Conservation (phyloP, 2,113 vertebrate genomes). For the Plecturocebus donacophilus region DNA sequence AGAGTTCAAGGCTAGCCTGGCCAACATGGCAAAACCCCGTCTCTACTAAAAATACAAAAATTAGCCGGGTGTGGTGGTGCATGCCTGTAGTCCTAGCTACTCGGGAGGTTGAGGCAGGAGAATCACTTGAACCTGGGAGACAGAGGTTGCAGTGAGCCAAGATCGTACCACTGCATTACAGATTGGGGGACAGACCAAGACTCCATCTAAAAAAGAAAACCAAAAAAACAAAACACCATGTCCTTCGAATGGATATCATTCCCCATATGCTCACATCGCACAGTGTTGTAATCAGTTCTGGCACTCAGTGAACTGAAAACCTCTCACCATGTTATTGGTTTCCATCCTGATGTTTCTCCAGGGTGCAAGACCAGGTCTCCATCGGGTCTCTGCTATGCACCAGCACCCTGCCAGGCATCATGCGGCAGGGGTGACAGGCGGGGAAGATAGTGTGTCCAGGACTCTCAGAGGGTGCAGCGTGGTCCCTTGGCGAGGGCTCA, state of each 20-base stretch:
- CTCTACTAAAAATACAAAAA: no score
- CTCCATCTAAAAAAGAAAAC: no score
- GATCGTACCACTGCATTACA: no score
- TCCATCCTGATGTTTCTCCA: not conserved
- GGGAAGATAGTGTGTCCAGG: not conserved
- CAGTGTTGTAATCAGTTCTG: not conserved
- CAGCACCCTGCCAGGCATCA: rapidly evolving
- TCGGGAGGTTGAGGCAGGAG: no score
- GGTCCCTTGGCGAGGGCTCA: not conserved
- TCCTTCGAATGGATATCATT: not conserved
- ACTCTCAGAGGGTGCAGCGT: not conserved
- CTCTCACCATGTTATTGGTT: not conserved
- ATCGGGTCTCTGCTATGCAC: not conserved
- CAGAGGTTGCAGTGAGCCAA: no score
- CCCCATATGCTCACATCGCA: not conserved
- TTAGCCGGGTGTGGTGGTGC: no score
- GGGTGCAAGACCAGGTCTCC: not conserved
- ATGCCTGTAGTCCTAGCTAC: no score
- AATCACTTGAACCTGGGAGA: no score
- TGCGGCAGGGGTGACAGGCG: not conserved
- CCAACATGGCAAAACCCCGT: no score
- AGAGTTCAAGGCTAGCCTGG: no score
- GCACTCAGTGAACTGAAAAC: not conserved
- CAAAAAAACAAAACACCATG: no score
- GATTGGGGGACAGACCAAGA: no score